Conservation (phyloP, 2,888 invertebrate species). For the Orthosia incerta region DNA sequence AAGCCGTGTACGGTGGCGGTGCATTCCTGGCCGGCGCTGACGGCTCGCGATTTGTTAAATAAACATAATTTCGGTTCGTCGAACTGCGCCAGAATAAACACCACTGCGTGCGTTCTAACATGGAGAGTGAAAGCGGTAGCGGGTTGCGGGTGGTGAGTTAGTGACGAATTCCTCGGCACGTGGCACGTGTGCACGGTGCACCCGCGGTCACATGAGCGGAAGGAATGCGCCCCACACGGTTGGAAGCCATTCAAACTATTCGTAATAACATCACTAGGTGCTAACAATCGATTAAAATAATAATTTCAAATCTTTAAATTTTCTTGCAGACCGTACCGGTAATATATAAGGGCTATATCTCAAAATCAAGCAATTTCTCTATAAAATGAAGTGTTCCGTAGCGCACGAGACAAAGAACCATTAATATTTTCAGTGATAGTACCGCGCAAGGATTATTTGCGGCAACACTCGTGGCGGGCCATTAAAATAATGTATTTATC, state of each 20-base stretch:
- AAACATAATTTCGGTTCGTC: conserved; percentile 79
- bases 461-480: conserved; percentile 35
- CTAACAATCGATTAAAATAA: conserved; percentile 54
- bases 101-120: conserved; percentile 73
- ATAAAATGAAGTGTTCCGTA: conserved; percentile 46
- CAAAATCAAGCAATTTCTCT: conserved; percentile 44
- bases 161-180: conserved; percentile 79
- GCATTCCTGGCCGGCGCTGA: conserved; percentile 67
- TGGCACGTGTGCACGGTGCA: conserved; percentile 69
- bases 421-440: conserved; percentile 64
- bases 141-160: conserved; percentile 71
- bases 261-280: conserved; percentile 57
- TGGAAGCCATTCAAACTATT: conserved; percentile 74
- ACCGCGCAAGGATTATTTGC: conserved; percentile 59
- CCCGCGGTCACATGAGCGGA: conserved; percentile 73
- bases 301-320: conserved; percentile 31
- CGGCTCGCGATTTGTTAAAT: conserved; percentile 75
- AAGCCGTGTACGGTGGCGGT: conserved; percentile 68
- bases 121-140: conserved; percentile 82
- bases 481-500: conserved; percentile 67
- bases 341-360: conserved; percentile 31
- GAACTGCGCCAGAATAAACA: conserved; percentile 80
- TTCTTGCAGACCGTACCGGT: conserved; percentile 21
- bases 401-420: conserved; percentile 64
- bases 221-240: conserved; percentile 74